Evolutionary conservation across 2,888 invertebrate genomes (phyloP).

Genomic region (Nesidiocoris tenuis): DNA sequence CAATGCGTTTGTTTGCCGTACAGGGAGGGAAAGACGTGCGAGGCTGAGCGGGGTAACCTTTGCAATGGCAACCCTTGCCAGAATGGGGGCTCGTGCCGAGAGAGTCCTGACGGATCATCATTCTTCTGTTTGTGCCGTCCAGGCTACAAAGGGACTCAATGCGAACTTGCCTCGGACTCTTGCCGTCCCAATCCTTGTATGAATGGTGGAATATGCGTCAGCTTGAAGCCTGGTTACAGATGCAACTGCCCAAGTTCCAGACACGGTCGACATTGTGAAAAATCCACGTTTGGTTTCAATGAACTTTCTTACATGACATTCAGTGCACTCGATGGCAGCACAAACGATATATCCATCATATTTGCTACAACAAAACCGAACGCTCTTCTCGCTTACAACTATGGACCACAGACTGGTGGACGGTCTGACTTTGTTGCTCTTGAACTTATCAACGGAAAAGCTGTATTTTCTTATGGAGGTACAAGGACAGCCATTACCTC

Average conservation of each 20-base stretch:
- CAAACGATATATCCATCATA: slow-evolving; percentile 86
- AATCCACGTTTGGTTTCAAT: slow-evolving; percentile 84
- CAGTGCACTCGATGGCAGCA: slow-evolving; percentile 78
- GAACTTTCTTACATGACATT: slow-evolving; percentile 89
- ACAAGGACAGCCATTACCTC: slow-evolving; percentile 84
- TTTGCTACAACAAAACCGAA: slow-evolving; percentile 87
- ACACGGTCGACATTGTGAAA: slow-evolving; percentile 88
- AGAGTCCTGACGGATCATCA: slow-evolving; percentile 80
- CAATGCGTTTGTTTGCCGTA: slow-evolving; percentile 76
- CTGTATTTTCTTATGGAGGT: slow-evolving; percentile 87
- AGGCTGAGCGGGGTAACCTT: slow-evolving; percentile 77
- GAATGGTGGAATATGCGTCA: slow-evolving; percentile 83
- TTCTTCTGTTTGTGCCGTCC: slow-evolving; percentile 91
- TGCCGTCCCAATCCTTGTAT: slow-evolving; percentile 92
- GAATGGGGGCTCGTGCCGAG: slow-evolving; percentile 88
- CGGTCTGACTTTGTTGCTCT: slow-evolving; percentile 90
- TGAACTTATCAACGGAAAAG: slow-evolving; percentile 79
- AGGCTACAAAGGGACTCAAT: slow-evolving; percentile 87
- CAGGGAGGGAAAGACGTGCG: slow-evolving; percentile 80
- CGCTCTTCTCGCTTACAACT: slow-evolving; percentile 87
- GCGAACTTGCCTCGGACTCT: slow-evolving; percentile 83
- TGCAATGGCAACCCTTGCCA: slow-evolving; percentile 84
- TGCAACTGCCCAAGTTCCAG: slow-evolving; percentile 80
- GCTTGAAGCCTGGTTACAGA: slow-evolving; percentile 79
- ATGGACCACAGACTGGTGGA: slow-evolving; percentile 82